Evolutionary conservation across 2,797 vertebrate genomes (phyloP), one percentile per base, ranked within the genome.

Genomic region (Prionace glauca): DNA sequence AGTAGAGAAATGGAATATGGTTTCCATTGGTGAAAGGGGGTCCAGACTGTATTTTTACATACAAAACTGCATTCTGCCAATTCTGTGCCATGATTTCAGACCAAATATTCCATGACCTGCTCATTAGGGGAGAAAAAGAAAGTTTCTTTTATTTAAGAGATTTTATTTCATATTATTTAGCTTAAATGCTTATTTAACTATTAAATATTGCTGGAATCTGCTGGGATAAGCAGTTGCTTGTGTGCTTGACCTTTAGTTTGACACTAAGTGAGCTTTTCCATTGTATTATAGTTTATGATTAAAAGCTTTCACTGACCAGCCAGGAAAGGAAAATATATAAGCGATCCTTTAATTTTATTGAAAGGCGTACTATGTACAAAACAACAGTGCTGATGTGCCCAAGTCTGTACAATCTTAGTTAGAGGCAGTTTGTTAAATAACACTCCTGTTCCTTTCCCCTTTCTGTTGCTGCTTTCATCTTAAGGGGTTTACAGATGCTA

Each of bases 181-280:
- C 93, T n/a, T 95, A 32, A 95, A 50, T 77, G 45, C 71, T 77
- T 95, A 95, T 95, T 95, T 95, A 95, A 95, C 93, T 95, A 95
- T 77, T 74, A 95, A 95, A 77, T 74, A 95, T 95, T 95, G 69
- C 88, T 91, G 69, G 41, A 20, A 45, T 77, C 24, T 72, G 71
- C 93, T 95, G 92, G 41, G 92, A 71, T 45, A 11, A 94, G 93
- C 69, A 77, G 72, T 60, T 32, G 93, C 41, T 95, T 95, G 29
- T 77, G n/a, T 65, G 69, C 93, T 74, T 41, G 41, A 29, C 71
- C 93, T 95, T 95, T 77, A 74, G 41, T 14, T 60, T 77, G 72
- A 74, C 71, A 95, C 45, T 95, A 95, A 69, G 50, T 74, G 69
- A 71, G 50, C 71, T 77, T 94, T 72, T 74, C 93, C 45, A 77